Evolutionary conservation across 2,113 vertebrate species (phyloP).

Genomic region (Cheirogaleus medius): DNA sequence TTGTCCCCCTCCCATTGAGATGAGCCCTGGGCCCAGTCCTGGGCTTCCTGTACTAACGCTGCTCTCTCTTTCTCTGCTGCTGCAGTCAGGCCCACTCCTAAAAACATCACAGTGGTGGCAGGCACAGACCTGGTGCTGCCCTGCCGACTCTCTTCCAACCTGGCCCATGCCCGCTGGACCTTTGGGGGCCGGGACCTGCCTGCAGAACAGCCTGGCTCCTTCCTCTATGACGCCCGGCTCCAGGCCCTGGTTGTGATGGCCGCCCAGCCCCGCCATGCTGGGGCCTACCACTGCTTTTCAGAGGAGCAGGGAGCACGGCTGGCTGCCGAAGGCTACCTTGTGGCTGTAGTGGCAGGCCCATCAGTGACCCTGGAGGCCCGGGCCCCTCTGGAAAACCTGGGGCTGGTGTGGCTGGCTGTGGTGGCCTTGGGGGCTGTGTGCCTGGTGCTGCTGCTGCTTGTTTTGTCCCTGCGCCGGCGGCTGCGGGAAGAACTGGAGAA

Average conservation of each 20-base stretch:
- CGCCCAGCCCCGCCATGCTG: constrained; percentile 86
- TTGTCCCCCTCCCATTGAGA: not conserved
- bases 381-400: constrained; percentile 91
- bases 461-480: constrained; percentile 91
- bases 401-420: constrained; percentile 94
- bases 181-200: constrained; percentile 90
- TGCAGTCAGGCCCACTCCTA: constrained; percentile 86
- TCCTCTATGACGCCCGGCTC: constrained; percentile 87
- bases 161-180: constrained; percentile 92
- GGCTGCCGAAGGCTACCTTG: constrained; percentile 89
- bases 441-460: constrained; percentile 89
- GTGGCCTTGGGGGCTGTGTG: constrained; percentile 92
- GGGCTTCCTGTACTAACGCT: not conserved
- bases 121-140: constrained; percentile 95
- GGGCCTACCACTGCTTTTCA: constrained; percentile 91
- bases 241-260: constrained; percentile 90
- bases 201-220: constrained; percentile 75
- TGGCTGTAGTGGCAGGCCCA: constrained; percentile 88
- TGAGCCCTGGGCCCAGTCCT: not conserved
- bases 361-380: constrained; percentile 91
- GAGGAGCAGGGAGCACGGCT: constrained; percentile 92
- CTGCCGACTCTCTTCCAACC: constrained; percentile 94
- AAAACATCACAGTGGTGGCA: constrained; percentile 92
- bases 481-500: constrained; percentile 91
- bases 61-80: not conserved